Evolutionary conservation across 2,888 invertebrate species (phyloP).

Genomic region (Sinodicranocentrus sp.): DNA sequence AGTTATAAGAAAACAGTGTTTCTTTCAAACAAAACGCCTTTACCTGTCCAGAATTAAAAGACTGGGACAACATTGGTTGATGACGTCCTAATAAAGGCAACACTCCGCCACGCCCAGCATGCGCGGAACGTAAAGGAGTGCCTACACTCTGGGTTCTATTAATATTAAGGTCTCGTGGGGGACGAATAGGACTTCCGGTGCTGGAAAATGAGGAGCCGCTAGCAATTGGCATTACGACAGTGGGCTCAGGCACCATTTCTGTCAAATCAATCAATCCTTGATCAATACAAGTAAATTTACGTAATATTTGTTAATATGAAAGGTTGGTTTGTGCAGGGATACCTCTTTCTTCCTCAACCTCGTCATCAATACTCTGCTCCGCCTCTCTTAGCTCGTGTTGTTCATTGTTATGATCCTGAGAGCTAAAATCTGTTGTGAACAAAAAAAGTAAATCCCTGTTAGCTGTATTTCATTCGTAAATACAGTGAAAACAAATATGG

Average conservation of each 20-base stretch:
- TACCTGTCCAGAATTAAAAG: slow-evolving; percentile 43
- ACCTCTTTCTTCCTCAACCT: slow-evolving; percentile 71
- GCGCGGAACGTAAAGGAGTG: slow-evolving; percentile 27
- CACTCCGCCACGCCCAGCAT: slow-evolving; percentile 32
- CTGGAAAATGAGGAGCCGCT: background rate
- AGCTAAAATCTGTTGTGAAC: slow-evolving; percentile 36
- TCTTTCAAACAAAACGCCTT: slow-evolving; percentile 23
- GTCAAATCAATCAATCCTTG: background rate
- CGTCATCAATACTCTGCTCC: slow-evolving; percentile 74
- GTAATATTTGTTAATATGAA: no score
- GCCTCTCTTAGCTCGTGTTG: slow-evolving; percentile 58
- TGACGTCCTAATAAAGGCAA: slow-evolving; percentile 70
- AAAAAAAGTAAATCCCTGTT: no score
- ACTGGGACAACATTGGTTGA: slow-evolving; percentile 69
- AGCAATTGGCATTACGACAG: slow-evolving; percentile 24
- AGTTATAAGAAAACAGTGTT: slow-evolving; percentile 79
- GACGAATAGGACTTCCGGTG: slow-evolving; percentile 41
- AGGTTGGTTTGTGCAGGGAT: no score
- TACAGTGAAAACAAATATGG: background rate
- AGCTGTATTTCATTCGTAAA: no score
- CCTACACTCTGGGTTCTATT: slow-evolving; percentile 17
- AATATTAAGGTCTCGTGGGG: slow-evolving; percentile 32
- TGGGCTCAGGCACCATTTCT: slow-evolving; percentile 31
- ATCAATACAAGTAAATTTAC: background rate
- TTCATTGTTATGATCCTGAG: slow-evolving; percentile 41